phyloP scores from a whole-genome alignment of 2,888 invertebrate genomes.

The Sphecodes monilicornis region DNA sequence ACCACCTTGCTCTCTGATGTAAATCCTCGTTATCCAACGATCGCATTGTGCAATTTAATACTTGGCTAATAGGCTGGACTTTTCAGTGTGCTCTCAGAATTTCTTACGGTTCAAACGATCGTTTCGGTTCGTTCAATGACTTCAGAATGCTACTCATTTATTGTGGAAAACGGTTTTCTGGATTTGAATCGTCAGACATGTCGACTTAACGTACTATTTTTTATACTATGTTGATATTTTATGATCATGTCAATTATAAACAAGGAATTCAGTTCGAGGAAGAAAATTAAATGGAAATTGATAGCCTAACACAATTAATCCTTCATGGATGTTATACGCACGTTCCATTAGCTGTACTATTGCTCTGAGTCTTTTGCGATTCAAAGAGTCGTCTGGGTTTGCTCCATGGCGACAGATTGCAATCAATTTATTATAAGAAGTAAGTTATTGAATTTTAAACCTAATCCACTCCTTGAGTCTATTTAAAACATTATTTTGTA shows the following conservation, averaged over 20 bases:
- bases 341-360: no score
- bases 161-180: not conserved
- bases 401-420: no score
- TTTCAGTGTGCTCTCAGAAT: not conserved
- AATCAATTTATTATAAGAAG: no score
- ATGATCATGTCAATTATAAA: not conserved
- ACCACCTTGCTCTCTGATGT: slow-evolving; percentile 42
- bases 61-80: not conserved
- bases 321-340: no score
- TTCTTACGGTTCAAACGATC: not conserved
- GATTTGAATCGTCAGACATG: not conserved
- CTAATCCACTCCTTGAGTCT: no score
- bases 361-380: no score
- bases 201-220: not conserved
- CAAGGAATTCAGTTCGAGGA: not conserved
- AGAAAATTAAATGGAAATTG: no score
- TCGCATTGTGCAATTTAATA: slow-evolving; percentile 33
- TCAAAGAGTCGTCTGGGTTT: no score
- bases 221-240: not conserved
- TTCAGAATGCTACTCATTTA: not conserved
- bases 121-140: not conserved
- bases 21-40: slow-evolving; percentile 39
- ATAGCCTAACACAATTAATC: not conserved
- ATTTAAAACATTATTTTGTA: no score
- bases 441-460: no score